Conservation (phyloP, 2,888 invertebrate species). For the Crossocerus cetratus region DNA sequence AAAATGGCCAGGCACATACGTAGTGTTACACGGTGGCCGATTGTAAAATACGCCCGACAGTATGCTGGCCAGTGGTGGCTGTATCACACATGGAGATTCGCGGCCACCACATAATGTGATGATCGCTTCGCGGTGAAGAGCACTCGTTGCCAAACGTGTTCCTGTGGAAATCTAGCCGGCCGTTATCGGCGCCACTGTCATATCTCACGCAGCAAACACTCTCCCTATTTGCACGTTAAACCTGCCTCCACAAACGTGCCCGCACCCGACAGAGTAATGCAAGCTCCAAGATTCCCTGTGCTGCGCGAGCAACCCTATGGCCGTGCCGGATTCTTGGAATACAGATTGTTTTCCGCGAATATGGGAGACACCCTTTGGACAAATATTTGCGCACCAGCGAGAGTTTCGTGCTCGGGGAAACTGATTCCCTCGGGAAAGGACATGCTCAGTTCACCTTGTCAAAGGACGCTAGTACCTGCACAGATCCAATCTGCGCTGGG, state of each 20-base stretch:
- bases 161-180: conserved; percentile 40
- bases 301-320: too few species aligned
- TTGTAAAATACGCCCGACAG: conserved; percentile 57
- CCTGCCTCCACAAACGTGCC: too few species aligned
- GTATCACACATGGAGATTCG: conserved; percentile 43
- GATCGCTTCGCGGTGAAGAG: conserved; percentile 51
- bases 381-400: background rate
- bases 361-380: background rate
- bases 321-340: too few species aligned
- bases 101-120: conserved; percentile 41
- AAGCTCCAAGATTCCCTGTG: too few species aligned
- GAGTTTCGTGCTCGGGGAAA: background rate
- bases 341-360: background rate
- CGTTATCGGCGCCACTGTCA: too few species aligned
- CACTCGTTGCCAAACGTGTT: conserved; percentile 51
- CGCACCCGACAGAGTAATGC: too few species aligned
- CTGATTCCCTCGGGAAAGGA: background rate
- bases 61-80: conserved; percentile 34
- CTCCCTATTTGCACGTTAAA: too few species aligned
- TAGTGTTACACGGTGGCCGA: conserved; percentile 46
- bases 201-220: too few species aligned
- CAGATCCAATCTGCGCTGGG: background rate
- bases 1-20: conserved; percentile 36
- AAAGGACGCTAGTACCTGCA: background rate
- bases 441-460: background rate